phyloP scores from a whole-genome alignment of 2,797 vertebrate genomes.

The Dromococcyx pavoninus region DNA sequence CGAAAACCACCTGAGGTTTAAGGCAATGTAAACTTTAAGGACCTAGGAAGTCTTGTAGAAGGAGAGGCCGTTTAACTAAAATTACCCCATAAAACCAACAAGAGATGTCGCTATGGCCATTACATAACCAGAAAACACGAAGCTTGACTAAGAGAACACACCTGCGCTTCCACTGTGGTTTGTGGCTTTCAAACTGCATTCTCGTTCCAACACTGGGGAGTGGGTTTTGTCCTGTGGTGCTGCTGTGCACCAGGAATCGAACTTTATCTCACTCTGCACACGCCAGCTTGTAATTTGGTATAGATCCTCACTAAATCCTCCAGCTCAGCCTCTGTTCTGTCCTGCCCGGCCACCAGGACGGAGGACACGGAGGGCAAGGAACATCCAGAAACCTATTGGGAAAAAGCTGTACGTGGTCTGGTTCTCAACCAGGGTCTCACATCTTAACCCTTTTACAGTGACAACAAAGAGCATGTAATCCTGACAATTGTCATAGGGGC shows the following conservation, averaged over 20 bases:
- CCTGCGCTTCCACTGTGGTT: accelerated
- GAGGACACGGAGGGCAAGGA: neutral
- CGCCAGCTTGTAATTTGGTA: too few relatives aligned
- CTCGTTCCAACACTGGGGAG: neutral
- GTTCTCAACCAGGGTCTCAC: accelerated
- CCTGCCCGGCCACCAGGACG: neutral
- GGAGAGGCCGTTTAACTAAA: too few relatives aligned
- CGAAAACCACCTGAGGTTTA: neutral
- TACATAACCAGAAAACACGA: accelerated
- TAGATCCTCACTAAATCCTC: accelerated
- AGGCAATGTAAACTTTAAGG: neutral
- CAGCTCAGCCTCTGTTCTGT: neutral
- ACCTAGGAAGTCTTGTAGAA: neutral
- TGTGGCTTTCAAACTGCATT: neutral
- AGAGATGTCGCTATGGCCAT: accelerated
- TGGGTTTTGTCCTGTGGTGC: neutral
- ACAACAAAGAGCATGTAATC: neutral
- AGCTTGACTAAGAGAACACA: accelerated
- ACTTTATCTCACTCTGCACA: accelerated
- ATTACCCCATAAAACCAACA: neutral
- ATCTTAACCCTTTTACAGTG: neutral
- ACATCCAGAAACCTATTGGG: neutral
- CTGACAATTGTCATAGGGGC: neutral
- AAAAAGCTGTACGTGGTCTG: accelerated
- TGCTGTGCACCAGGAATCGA: accelerated